Percentiles rank a stretch among this genome's conserved stretches.
phyloP scores from a whole-genome alignment of 2,888 invertebrate species.

The Pristionchus entomophagus region DNA sequence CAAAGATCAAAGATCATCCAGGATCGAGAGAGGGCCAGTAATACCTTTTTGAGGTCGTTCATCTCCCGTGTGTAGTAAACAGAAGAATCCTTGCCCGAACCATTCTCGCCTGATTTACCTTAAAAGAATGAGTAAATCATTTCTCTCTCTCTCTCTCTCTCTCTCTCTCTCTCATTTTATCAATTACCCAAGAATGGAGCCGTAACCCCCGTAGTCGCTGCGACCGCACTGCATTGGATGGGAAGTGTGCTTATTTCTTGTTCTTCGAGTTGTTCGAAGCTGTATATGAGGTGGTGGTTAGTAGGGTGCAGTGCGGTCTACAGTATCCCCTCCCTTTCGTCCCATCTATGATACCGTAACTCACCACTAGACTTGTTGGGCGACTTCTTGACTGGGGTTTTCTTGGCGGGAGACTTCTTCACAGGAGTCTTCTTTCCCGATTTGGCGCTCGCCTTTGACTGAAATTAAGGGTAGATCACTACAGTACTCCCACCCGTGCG shows the following conservation, averaged over 20 bases:
- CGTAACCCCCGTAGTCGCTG: not conserved
- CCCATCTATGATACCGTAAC: not conserved
- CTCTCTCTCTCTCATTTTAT: not conserved
- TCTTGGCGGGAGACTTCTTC: constrained; percentile 16
- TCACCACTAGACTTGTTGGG: constrained; percentile 21
- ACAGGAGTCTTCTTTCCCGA: not conserved
- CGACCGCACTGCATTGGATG: not conserved
- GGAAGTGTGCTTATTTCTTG: not conserved
- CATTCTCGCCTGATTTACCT: constrained; percentile 23
- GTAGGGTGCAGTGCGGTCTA: not conserved
- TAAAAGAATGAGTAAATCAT: not conserved
- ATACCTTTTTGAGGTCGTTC: constrained; percentile 21
- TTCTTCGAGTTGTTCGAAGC: constrained; percentile 33
- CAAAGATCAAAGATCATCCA: constrained; percentile 19
- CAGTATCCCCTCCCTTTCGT: too few relatives aligned
- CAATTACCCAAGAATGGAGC: not conserved
- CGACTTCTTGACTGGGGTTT: constrained; percentile 21
- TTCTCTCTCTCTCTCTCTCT: not conserved
- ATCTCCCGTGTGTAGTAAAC: constrained; percentile 19
- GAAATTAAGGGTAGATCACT: not conserved
- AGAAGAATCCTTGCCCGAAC: not conserved
- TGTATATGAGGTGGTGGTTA: not conserved
- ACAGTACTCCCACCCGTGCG: not conserved
- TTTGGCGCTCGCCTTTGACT: not conserved
- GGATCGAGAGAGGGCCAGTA: not conserved